phyloP scores from a whole-genome alignment of 2,113 vertebrate species.

The Arothron firmamentum region DNA sequence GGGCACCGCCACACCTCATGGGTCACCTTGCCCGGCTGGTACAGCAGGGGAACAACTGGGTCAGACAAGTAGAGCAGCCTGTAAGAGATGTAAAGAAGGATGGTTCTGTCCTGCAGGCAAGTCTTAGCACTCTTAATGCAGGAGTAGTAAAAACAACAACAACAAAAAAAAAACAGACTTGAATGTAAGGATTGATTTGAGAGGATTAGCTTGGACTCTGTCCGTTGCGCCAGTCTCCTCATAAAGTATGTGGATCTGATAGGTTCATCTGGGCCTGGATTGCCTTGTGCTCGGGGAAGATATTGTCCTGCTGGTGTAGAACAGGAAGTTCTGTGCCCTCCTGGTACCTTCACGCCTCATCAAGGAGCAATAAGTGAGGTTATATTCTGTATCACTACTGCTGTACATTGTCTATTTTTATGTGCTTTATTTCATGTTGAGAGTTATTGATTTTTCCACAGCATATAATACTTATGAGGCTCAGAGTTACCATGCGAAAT shows the following conservation, averaged over 20 bases:
- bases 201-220: not conserved
- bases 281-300: conserved; percentile 78
- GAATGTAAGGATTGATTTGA: no score
- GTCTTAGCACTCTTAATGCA: conserved; percentile 20
- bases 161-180: not conserved
- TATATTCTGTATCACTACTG: not conserved
- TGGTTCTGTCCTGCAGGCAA: conserved; percentile 79
- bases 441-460: not conserved
- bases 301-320: conserved; percentile 77
- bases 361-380: conserved; percentile 76
- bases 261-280: conserved; percentile 75
- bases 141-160: conserved; percentile 2
- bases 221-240: not conserved
- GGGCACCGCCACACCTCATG: conserved; percentile 73
- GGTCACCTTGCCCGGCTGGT: conserved; percentile 80
- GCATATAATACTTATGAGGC: not conserved
- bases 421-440: not conserved
- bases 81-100: conserved; percentile 78
- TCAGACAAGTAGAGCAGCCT: conserved; percentile 79
- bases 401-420: not conserved
- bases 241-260: conserved; percentile 8
- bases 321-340: conserved; percentile 74
- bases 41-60: conserved; percentile 79
- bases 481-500: not conserved
- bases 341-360: conserved; percentile 78